Conservation (phyloP, 2,888 invertebrate species). For the Falcaria lacertinaria region DNA sequence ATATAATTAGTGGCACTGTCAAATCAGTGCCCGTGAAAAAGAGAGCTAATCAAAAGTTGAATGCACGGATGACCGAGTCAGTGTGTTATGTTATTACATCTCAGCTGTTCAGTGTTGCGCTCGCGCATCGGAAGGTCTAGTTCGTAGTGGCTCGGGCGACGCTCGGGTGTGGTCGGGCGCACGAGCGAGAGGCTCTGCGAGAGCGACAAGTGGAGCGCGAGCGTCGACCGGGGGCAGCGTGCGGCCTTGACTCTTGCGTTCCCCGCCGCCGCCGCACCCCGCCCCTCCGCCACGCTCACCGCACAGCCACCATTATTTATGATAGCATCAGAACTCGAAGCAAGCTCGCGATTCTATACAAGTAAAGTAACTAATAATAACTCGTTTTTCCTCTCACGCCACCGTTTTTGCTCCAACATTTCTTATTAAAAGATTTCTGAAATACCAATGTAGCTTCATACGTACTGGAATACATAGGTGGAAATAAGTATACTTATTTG, state of each 20-base stretch:
- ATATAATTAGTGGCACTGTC: slow-evolving; percentile 39
- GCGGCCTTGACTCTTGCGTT: slow-evolving; percentile 85
- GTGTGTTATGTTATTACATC: slow-evolving; percentile 78
- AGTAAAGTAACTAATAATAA: slow-evolving; percentile 63
- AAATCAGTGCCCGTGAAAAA: slow-evolving; percentile 66
- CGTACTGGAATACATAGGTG: background rate
- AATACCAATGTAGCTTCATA: background rate
- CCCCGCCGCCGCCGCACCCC: slow-evolving; percentile 30
- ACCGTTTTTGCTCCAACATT: slow-evolving; percentile 55
- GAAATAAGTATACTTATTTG: background rate
- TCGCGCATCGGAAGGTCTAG: slow-evolving; percentile 77
- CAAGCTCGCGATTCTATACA: slow-evolving; percentile 72
- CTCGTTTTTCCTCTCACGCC: slow-evolving; percentile 77
- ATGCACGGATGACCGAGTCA: slow-evolving; percentile 80
- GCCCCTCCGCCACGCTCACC: slow-evolving; percentile 53
- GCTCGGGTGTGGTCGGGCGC: slow-evolving; percentile 50
- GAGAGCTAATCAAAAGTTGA: slow-evolving; percentile 79
- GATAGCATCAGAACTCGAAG: slow-evolving; percentile 75
- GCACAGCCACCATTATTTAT: slow-evolving; percentile 76
- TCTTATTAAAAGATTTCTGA: slow-evolving; percentile 33
- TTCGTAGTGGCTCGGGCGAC: slow-evolving; percentile 61
- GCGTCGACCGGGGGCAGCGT: slow-evolving; percentile 89
- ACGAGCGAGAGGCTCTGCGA: slow-evolving; percentile 52
- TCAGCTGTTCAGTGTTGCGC: slow-evolving; percentile 76
- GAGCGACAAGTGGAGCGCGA: slow-evolving; percentile 79